These are phyloP conservation scores for Teleopsis dalmanni DNA, from an alignment of 1,140 invertebrate species.

Conservation along the genomic window DNA sequence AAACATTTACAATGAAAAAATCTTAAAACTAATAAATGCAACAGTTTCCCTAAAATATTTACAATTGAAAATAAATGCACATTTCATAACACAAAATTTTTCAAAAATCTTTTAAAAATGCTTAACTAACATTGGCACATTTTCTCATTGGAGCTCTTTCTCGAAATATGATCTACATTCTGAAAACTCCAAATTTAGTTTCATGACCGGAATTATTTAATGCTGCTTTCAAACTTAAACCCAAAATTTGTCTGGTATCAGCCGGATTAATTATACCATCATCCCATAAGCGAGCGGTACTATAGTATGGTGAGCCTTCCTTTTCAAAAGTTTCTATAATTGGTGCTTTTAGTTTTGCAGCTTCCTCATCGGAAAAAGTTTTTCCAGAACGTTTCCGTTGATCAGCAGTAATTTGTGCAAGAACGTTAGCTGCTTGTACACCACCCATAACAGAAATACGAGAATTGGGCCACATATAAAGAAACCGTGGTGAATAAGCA, in stretches of 20 bases:
- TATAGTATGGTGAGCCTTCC: conserved; percentile 89
- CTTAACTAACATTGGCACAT: conserved; percentile 1
- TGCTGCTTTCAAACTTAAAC: conserved; percentile 75
- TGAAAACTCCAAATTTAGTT: conserved; percentile 84
- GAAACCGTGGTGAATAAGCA: conserved; percentile 77
- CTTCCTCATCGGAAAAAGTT: conserved; percentile 73
- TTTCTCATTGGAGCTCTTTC: background rate
- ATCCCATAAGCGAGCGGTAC: conserved; percentile 90
- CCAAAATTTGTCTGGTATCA: conserved; percentile 82
- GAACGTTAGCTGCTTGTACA: conserved; percentile 85
- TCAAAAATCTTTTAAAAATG: conserved; percentile 1
- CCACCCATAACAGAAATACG: conserved; percentile 94
- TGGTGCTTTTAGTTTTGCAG: conserved; percentile 71
- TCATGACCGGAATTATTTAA: conserved; percentile 70
- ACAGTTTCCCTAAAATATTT: conserved; percentile 8
- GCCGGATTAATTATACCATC: conserved; percentile 93
- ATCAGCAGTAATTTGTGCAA: conserved; percentile 77
- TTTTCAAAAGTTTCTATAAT: conserved; percentile 85
- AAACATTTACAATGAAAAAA: background rate
- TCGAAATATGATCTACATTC: conserved; percentile 63
- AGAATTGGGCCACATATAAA: conserved; percentile 97
- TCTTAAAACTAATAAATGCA: conserved; percentile 18
- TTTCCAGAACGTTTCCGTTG: conserved; percentile 71
- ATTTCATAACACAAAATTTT: background rate
- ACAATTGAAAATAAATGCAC: background rate